Evolutionary conservation across 2,113 vertebrate genomes (phyloP).

Genomic region (Muntiacus reevesi): DNA sequence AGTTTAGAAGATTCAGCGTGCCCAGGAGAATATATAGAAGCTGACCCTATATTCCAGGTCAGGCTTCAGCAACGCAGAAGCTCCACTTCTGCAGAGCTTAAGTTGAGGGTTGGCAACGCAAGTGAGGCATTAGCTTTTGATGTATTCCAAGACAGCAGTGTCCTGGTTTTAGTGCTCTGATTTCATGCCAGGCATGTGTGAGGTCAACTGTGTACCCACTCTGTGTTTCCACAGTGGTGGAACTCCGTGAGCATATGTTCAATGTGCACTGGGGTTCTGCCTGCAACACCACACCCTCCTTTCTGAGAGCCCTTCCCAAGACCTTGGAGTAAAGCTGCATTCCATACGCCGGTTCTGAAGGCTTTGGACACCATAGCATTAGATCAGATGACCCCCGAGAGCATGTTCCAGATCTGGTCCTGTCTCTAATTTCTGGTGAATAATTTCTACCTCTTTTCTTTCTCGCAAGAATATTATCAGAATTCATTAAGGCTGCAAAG

Average conservation of each 20-base stretch:
- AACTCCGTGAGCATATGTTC: rapidly evolving
- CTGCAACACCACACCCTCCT: not conserved
- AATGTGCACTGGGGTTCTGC: too few relatives aligned
- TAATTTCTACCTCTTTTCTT: not conserved
- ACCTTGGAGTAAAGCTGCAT: not conserved
- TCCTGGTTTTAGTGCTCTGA: not conserved
- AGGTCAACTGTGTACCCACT: not conserved
- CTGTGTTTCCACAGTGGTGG: rapidly evolving
- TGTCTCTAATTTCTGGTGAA: not conserved
- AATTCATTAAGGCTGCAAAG: not conserved
- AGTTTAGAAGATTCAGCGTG: rapidly evolving
- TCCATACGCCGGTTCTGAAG: not conserved
- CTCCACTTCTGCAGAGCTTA: too few relatives aligned
- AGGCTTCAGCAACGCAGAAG: too few relatives aligned
- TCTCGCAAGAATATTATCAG: not conserved
- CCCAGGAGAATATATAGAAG: too few relatives aligned
- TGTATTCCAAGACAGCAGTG: not conserved
- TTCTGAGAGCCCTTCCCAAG: rapidly evolving
- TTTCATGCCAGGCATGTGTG: rapidly evolving
- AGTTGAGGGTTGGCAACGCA: not conserved
- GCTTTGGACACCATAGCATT: too few relatives aligned
- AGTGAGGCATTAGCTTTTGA: not conserved
- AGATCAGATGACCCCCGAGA: not conserved
- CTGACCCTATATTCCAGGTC: not conserved
- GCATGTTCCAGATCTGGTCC: rapidly evolving